Evolutionary conservation across 2,113 vertebrate species (phyloP), one percentile per base, ranked within the genome.

Genomic region (Gyps fulvus): DNA sequence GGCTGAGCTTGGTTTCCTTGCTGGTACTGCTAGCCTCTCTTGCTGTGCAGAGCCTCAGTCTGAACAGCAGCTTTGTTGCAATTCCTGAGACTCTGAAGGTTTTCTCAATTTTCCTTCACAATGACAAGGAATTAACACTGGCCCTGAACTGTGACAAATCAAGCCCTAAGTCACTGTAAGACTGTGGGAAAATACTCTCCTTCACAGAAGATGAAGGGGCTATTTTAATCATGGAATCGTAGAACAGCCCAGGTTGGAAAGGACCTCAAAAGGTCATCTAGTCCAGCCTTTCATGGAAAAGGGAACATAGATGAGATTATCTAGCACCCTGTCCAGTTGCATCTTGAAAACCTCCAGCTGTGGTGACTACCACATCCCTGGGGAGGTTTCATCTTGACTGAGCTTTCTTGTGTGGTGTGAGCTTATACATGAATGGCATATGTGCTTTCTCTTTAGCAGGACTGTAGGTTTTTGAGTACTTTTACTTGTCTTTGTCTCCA

Each of bases 391-490:
- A 13, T 49, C 45, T 65, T 55, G 26, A 23, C 36, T 74, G 52
- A 87, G 70, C n/a, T 50, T 50, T 58, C 32, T 25, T 54, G 9
- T 63, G 32, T 47, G 40, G 6, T 52, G 12, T 34, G 5, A 82
- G 10, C 7, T 70, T 45, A 23, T 4, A 62, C 0, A 0, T 6
- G 36, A 65, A 27, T 32, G 10, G 6, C 7, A 5, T 10, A 8
- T 13, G 6, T 79, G 12, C 14, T 49, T 69, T n/a, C 12, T 59
- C 50, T 65, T 38, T 3, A 66, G 62, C 34, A 87, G 45, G 49
- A 40, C 34, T 54, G 36, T 32, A 45, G 38, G 11, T 1, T 49
- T 87, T 38, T 29, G 47, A 40, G 62, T 21, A 10, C 31, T 70
- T 49, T 5, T 50, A 25, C 26, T 78, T 62, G 61, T 58, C 23